Conservation (phyloP, 2,888 invertebrate species). For the Scrobipalpa costella region DNA sequence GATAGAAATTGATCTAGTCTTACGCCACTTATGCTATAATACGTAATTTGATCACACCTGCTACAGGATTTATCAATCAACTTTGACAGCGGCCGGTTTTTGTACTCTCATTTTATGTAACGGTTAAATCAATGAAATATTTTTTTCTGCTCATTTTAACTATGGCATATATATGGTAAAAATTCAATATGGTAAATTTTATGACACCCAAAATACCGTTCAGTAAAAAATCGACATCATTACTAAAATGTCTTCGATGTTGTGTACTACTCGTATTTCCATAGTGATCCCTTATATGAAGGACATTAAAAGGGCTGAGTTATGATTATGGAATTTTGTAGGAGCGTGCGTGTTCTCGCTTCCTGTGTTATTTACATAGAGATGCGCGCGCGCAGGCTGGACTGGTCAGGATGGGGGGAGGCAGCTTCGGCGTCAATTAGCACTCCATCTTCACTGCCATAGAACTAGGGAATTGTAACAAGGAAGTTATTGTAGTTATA, state of each 20-base stretch:
- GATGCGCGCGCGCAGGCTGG: slow-evolving; percentile 33
- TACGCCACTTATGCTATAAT: not conserved
- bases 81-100: not conserved
- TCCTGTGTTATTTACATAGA: slow-evolving; percentile 22
- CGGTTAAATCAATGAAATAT: no score
- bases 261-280: no score
- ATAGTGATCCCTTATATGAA: no score
- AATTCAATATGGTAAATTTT: no score
- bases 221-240: no score
- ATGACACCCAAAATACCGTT: no score
- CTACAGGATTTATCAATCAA: no score
- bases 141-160: no score
- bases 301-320: not conserved
- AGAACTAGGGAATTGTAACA: slow-evolving; percentile 20
- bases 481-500: not conserved
- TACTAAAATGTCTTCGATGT: no score
- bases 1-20: not conserved
- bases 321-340: not conserved
- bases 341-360: not conserved
- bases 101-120: not conserved
- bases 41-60: slow-evolving; percentile 1
- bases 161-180: no score
- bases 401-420: not conserved
- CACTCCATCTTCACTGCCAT: slow-evolving; percentile 42
- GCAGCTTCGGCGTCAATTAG: slow-evolving; percentile 43